Evolutionary conservation across 1,140 invertebrate species (phyloP), one percentile per base, ranked within the genome.

Genomic region (Bombus ignitus): DNA sequence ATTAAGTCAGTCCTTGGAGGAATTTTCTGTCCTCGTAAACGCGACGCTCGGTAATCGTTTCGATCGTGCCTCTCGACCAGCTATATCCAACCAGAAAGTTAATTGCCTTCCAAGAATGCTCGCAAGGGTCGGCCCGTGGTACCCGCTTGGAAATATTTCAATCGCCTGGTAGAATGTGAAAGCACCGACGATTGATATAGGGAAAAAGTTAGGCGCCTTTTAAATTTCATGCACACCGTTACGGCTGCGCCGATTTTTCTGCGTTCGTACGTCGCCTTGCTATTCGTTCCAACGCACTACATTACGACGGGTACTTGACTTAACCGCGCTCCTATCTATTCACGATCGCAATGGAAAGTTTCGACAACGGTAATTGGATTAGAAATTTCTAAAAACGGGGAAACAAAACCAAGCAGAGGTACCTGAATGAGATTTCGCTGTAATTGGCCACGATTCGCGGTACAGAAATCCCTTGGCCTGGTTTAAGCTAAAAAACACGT

Each of bases 1-100:
- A 82, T 89, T 86, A 89, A 70, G 47, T 42, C 68, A 79, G 78
- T 89, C 87, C 87, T 89, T 88, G 87, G 22, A 86, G 42, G 68
- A 88, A 88, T 86, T 88, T 89, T 89, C 87, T 85, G 77, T 88
- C 72, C 68, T 44, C 87, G 81, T 62, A 39, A 72, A 73, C 62
- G 57, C 72, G 62, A 75, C 62, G 68, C 72, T 62, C n/a, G 75
- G 86, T 77, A 85, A 74, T 85, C 66, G 66, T 88, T 85, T n/a
- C 70, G 44, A 89, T 88, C 76, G 81, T 47, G 44, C 76, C 68
- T 85, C 76, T 42, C 42, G 15, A 53, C 25, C 8, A 32, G 35
- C 77, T 57, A 28, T 42, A 65, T 44, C 37, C 47, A 32, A 42
- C 44, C 39, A n/a, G 59, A 87, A 84, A 80, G 62, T 75, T 53